Percentiles rank a stretch among this genome's conserved stretches.
These are phyloP conservation scores for Clarias pachynema DNA, from an alignment of 2,797 vertebrate genomes.

Conservation along the genomic window DNA sequence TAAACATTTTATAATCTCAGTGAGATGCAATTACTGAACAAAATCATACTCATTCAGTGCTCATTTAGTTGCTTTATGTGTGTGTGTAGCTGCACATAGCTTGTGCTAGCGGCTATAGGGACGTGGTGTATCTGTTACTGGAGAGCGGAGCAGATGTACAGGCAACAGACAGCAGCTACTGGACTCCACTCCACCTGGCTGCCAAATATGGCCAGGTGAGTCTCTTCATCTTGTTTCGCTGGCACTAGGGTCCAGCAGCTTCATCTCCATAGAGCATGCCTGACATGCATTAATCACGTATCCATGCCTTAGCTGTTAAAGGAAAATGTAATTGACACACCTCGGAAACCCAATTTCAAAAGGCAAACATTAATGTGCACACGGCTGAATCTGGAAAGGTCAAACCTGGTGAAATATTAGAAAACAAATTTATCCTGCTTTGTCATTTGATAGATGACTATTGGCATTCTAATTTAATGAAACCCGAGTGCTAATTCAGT, in stretches of 20 bases:
- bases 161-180: slow-evolving; percentile 78
- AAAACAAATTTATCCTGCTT: not conserved
- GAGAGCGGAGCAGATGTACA: slow-evolving; percentile 83
- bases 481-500: not conserved
- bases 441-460: not conserved
- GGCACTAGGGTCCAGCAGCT: not conserved
- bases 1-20: not conserved
- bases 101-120: slow-evolving; percentile 87
- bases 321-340: not conserved
- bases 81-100: slow-evolving; percentile 88
- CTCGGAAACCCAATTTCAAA: not conserved
- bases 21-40: not conserved
- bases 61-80: slow-evolving; percentile 12
- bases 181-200: slow-evolving; percentile 92
- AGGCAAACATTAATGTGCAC: not conserved
- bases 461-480: slow-evolving; percentile 6
- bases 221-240: not conserved
- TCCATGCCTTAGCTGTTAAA: not conserved
- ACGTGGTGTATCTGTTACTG: slow-evolving; percentile 83
- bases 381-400: not conserved
- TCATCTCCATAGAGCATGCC: no score
- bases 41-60: not conserved
- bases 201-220: slow-evolving; percentile 95
- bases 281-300: not conserved
- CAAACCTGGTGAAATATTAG: not conserved